These are phyloP conservation scores for Trissoscelio sp. DNA, from an alignment of 2,888 invertebrate genomes.

Conservation along the genomic window DNA sequence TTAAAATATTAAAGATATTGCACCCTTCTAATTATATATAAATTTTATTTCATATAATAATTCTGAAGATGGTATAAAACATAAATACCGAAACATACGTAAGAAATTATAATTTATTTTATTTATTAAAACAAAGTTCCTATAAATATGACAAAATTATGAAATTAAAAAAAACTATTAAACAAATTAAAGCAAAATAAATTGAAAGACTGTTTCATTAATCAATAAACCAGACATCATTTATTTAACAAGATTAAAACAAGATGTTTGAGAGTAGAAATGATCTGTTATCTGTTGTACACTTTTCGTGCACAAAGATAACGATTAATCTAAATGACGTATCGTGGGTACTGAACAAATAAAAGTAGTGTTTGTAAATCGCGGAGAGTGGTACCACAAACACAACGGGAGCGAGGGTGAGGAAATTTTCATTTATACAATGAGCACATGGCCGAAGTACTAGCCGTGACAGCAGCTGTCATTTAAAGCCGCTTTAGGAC, in stretches of 20 bases:
- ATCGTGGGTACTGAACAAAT: conserved; percentile 48
- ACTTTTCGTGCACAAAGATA: no score
- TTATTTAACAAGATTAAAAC: neutral
- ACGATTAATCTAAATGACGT: conserved; percentile 47
- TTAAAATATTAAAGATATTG: no score
- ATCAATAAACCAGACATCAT: neutral
- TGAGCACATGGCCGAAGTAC: conserved; percentile 77
- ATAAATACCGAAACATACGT: no score
- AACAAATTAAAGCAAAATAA: no score
- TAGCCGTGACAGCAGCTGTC: conserved; percentile 80
- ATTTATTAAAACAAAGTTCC: no score
- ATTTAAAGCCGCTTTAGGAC: conserved; percentile 68
- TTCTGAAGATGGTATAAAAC: no score
- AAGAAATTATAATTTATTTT: no score
- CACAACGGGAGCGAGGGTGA: conserved; percentile 42
- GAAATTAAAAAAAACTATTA: no score
- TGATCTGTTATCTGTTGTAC: conserved; percentile 31
- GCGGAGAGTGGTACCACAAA: conserved; percentile 47
- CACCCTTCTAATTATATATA: no score
- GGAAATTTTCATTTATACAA: conserved; percentile 61
- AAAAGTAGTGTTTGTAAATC: conserved; percentile 43
- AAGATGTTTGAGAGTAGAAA: neutral
- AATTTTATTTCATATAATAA: no score
- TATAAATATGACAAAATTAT: no score
- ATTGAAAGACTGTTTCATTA: neutral